These are phyloP conservation scores for Hydrozoanthus gracilis DNA, from an alignment of 92 coral and sea anemone genomes.

Conservation along the genomic window DNA sequence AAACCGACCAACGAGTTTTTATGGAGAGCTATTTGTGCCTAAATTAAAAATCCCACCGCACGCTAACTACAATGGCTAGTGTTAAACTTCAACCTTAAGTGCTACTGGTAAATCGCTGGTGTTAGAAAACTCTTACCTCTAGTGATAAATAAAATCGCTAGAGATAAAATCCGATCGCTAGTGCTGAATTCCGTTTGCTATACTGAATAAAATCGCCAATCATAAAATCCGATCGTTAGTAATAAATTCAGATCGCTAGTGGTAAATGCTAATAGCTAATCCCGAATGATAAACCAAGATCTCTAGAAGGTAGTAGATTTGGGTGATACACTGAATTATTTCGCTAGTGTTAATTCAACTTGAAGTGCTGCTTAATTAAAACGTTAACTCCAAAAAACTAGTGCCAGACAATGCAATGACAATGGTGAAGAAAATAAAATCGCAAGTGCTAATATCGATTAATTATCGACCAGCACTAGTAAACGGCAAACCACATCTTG, in stretches of 20 bases:
- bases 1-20: too few species aligned
- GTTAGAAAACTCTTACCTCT: too few species aligned
- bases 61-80: too few species aligned
- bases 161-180: too few species aligned
- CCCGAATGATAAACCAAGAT: neutral
- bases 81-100: too few species aligned
- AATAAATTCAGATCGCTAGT: neutral
- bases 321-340: slow-evolving; percentile 1
- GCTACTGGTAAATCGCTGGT: too few species aligned
- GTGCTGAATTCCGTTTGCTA: too few species aligned
- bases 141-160: neutral
- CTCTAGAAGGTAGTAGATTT: neutral
- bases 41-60: too few species aligned
- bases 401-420: slow-evolving; percentile 1
- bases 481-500: slow-evolving; percentile 36
- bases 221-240: neutral
- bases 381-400: neutral
- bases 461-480: slow-evolving; percentile 42
- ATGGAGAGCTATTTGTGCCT: too few species aligned
- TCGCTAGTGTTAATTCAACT: slow-evolving; percentile 17
- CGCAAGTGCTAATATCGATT: slow-evolving; percentile 33
- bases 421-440: slow-evolving; percentile 18
- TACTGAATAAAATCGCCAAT: neutral
- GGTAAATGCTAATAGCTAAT: neutral
- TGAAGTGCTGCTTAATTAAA: slow-evolving; percentile 21